phyloP scores from a whole-genome alignment of 2,113 vertebrate genomes.

The Embiotoca jacksoni region DNA sequence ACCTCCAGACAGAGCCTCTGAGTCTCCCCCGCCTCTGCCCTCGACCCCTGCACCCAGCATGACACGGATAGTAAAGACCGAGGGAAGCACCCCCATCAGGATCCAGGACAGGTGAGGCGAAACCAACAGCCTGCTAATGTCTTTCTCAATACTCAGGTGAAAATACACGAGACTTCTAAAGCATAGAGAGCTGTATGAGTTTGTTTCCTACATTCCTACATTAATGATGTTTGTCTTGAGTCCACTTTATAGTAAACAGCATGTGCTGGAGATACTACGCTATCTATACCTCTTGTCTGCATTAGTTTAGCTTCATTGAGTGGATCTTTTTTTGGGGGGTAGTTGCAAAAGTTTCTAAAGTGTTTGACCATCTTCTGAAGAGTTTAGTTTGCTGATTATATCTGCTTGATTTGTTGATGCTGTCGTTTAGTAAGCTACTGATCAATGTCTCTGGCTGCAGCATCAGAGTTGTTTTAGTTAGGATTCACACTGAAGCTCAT shows the following conservation, averaged over 20 bases:
- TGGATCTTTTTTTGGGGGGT: neutral
- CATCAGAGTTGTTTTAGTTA: slow-evolving; percentile 19
- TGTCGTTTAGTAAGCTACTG: slow-evolving; percentile 37
- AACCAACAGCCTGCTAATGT: neutral
- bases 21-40: slow-evolving; percentile 92
- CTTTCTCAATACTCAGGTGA: neutral
- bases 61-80: slow-evolving; percentile 86
- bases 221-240: neutral
- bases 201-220: slow-evolving; percentile 6
- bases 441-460: slow-evolving; percentile 26
- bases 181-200: neutral
- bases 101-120: slow-evolving; percentile 91
- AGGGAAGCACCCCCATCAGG: slow-evolving; percentile 84
- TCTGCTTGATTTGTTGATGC: slow-evolving; percentile 48
- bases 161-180: neutral
- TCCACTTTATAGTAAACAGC: slow-evolving; percentile 3
- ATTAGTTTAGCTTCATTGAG: neutral
- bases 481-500: neutral
- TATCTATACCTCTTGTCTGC: neutral
- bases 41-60: slow-evolving; percentile 92
- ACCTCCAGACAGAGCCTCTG: slow-evolving; percentile 86
- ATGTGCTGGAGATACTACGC: too few relatives aligned
- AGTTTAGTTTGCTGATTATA: slow-evolving; percentile 37
- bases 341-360: too few relatives aligned
- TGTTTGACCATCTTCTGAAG: slow-evolving; percentile 12